A percentile compares a stretch with the other conserved stretches of the same genome.
phyloP scores from a whole-genome alignment of 2,113 vertebrate species.

The Nibea albiflora region DNA sequence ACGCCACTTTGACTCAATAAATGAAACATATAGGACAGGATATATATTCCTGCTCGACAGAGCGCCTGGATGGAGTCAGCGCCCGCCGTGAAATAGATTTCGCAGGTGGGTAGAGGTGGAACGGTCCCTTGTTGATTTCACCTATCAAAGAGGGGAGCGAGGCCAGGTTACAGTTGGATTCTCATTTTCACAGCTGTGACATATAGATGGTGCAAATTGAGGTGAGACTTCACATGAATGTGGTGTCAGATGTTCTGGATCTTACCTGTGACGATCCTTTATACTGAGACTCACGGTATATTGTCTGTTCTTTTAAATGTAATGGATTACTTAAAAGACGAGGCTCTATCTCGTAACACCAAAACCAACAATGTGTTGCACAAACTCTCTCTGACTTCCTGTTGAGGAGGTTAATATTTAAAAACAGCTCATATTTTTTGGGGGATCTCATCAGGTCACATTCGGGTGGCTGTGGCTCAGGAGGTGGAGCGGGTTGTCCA shows the following conservation, averaged over 20 bases:
- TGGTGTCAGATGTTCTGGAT: neutral
- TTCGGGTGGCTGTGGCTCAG: no score
- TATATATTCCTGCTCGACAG: neutral
- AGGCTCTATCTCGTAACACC: no score
- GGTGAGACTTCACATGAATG: neutral
- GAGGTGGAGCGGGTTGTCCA: no score
- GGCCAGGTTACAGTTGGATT: conserved; percentile 14
- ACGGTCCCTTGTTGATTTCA: conserved; percentile 53
- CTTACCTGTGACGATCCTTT: neutral
- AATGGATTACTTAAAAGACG: neutral
- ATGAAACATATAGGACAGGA: neutral
- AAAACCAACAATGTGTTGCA: neutral
- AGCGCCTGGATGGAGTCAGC: neutral
- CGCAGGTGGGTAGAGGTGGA: conserved; percentile 2
- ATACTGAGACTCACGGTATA: no score
- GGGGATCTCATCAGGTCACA: no score
- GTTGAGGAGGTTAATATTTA: no score
- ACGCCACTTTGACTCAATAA: conserved; percentile 11
- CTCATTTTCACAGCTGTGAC: conserved; percentile 46
- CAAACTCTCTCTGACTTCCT: neutral
- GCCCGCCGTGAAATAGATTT: neutral
- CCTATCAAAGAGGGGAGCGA: conserved; percentile 18
- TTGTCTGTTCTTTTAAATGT: neutral
- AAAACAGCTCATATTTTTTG: no score
- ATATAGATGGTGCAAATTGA: conserved; percentile 40